Base-by-base conservation (phyloP, 2,113 vertebrate species). In the Gracilinanus agilis region DNA sequence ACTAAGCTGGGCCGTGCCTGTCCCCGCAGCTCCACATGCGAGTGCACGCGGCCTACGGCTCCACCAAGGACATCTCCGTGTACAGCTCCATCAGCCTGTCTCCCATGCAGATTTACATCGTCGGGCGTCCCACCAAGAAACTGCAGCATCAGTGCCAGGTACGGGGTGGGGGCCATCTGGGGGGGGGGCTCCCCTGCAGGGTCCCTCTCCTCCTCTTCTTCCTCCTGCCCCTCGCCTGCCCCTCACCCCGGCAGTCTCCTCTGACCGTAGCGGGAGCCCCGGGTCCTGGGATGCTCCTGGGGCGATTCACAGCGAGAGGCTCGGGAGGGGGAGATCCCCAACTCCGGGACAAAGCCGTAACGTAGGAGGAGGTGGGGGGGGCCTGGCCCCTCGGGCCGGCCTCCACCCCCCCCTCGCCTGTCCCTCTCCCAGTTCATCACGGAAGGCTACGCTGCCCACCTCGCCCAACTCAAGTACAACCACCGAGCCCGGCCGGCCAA, bases 71-170 rank as follows among this genome's bases (percentile, higher is more conserved):
- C 97, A 99, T 99, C 98, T 99, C 99, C 0, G 99, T 99, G 94
- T 99, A 99, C 98, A 98, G 98, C 92, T 98, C 99, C 92, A 99
- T 99, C 92, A 99, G 99, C 97, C 98, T 99, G 97, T 98, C 99
- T 0, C 99, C 99, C 34, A 99, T 99, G 0, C 99, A 99, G 88
- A 99, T 99, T 98, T 99, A 99, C 99, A 99, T 99, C 0, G 99
- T 99, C 25, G 99, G 99, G 75, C 98, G 99, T 67, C 99, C 99
- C 94, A 99, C 99, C 55, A 99, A 99, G 98, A 99, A 99, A 97
- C 99, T 99, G 98, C 99, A 99, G 97, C 99, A 99, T 94, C 99
- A 99, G 98, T 99, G 99, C 97, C 99, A 99, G 99, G 99, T 99
- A 98, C n/a, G n/a, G n/a, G n/a, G n/a, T 92, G 92, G 53, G 1